Evolutionary conservation across 1,140 invertebrate species (phyloP).

Genomic region (Acromyrmex echinatior): DNA sequence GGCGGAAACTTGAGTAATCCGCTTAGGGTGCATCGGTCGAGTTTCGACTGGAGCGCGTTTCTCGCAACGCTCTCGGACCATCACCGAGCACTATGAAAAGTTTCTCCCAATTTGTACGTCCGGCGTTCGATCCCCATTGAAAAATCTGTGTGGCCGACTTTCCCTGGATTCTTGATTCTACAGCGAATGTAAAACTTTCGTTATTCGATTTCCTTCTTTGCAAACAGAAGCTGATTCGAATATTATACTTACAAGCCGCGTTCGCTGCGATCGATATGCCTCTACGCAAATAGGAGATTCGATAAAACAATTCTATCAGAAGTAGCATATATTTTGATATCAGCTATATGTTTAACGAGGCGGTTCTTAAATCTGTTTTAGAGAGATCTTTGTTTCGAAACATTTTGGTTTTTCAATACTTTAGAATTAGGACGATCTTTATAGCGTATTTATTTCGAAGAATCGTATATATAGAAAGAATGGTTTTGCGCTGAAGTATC

Average conservation of each 20-base stretch:
- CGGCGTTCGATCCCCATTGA: slow-evolving; percentile 15
- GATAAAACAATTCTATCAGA: slow-evolving; percentile 4
- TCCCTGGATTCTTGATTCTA: not conserved
- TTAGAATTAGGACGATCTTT: not conserved
- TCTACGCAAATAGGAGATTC: slow-evolving; percentile 13
- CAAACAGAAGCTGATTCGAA: slow-evolving; percentile 18
- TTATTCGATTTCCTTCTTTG: slow-evolving; percentile 12
- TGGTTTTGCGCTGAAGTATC: no score
- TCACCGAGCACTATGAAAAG: slow-evolving; percentile 31
- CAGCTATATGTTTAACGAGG: not conserved
- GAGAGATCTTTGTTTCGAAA: not conserved
- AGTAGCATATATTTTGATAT: not conserved
- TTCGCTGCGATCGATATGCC: not conserved
- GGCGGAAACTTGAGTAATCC: slow-evolving; percentile 66
- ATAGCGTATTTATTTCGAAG: not conserved
- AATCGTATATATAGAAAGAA: no score
- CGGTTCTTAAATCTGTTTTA: not conserved
- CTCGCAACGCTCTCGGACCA: slow-evolving; percentile 16
- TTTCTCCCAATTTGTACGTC: slow-evolving; percentile 45
- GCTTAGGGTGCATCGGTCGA: slow-evolving; percentile 47
- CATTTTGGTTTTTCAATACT: not conserved
- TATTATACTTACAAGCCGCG: slow-evolving; percentile 5
- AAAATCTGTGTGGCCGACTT: slow-evolving; percentile 55
- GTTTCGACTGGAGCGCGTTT: slow-evolving; percentile 56
- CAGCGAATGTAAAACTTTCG: not conserved